Base-by-base conservation (phyloP, 2,888 invertebrate species). In the Coenonympha arcania region DNA sequence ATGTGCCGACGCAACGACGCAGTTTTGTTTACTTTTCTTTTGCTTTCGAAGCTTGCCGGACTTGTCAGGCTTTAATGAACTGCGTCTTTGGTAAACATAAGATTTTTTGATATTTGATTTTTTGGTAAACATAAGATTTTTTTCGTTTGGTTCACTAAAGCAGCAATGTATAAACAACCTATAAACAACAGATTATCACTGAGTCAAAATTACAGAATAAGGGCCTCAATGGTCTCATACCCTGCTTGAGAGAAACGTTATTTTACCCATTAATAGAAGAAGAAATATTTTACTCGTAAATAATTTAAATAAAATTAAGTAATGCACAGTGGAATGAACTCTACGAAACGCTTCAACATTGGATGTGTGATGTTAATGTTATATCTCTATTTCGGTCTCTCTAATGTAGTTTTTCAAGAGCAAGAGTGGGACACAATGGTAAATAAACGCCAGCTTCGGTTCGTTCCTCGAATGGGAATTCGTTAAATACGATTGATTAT, bases 11-110 rank as follows among this genome's bases (percentile, higher is more conserved):
- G 22, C 30, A n/a, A n/a, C 18, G 41, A 41, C 31, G 44, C 44
- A 41, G 28, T 15, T 50, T 53, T 53, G 42, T 49, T 53, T 53
- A 33, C 33, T 43, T 43, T 33, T 31, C 33, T 43, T 43, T 43
- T 43, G 28, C 41, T 30, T 19, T 41, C 41, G 19, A 41, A 13
- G 30, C 28, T 30, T 41, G 8, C 6, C 28, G 30, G 30, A 30
- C 19, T 41, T 31, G 6, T n/a, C 13, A 11, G 28, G 18, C 41
- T 41, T 28, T 28, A 41, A 41, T 41, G 41, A 41, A 41, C 6
- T 30, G 28, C 28, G 28, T 24, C 8, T 37, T 22, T 1, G 34
- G 2, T n/a, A n/a, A n/a, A n/a, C n/a, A n/a, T n/a, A n/a, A n/a
- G n/a, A n/a, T n/a, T n/a, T n/a, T n/a, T n/a, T n/a, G n/a, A n/a